Percentiles rank a stretch among this genome's conserved stretches.
Evolutionary conservation across 2,888 invertebrate genomes (phyloP).

Genomic region (Coleophora deauratella): DNA sequence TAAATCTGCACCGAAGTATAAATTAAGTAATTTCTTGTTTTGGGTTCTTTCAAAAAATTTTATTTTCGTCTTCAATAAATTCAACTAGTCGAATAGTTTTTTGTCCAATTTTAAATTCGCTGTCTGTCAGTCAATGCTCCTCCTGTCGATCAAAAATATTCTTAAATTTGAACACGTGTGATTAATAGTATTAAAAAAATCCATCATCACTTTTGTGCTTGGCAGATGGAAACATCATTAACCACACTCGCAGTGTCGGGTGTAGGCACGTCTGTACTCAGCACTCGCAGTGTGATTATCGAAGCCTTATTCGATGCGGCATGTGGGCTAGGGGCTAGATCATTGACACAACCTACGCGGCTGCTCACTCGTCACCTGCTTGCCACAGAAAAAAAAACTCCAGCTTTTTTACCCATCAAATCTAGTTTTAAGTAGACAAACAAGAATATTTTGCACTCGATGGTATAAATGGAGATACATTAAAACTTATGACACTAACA

Average conservation of each 20-base stretch:
- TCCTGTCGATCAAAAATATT: too few species aligned
- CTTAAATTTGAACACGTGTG: neutral
- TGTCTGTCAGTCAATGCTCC: too few species aligned
- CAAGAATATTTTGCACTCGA: conserved; percentile 14
- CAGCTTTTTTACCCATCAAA: conserved; percentile 45
- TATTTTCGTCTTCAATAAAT: too few species aligned
- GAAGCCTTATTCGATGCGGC: conserved; percentile 67
- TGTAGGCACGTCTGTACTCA: conserved; percentile 37
- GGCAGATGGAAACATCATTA: conserved; percentile 33
- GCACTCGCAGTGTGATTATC: conserved; percentile 58
- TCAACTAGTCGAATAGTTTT: too few species aligned
- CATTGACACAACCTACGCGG: conserved; percentile 72
- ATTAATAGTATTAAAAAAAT: neutral
- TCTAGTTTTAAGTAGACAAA: conserved; percentile 47
- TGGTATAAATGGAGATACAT: conserved; percentile 9
- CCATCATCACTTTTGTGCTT: conserved; percentile 5
- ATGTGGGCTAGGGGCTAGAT: conserved; percentile 71
- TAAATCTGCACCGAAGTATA: neutral
- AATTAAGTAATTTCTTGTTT: neutral
- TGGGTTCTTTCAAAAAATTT: neutral
- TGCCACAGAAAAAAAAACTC: conserved; percentile 38
- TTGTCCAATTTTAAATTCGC: too few species aligned
- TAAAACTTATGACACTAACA: too few species aligned
- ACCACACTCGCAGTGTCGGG: conserved; percentile 15
- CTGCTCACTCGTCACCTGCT: conserved; percentile 65